Percentiles rank a stretch among this genome's conserved stretches.
Evolutionary conservation across 2,113 vertebrate genomes (phyloP).

Genomic region (Gobiocypris rarus): DNA sequence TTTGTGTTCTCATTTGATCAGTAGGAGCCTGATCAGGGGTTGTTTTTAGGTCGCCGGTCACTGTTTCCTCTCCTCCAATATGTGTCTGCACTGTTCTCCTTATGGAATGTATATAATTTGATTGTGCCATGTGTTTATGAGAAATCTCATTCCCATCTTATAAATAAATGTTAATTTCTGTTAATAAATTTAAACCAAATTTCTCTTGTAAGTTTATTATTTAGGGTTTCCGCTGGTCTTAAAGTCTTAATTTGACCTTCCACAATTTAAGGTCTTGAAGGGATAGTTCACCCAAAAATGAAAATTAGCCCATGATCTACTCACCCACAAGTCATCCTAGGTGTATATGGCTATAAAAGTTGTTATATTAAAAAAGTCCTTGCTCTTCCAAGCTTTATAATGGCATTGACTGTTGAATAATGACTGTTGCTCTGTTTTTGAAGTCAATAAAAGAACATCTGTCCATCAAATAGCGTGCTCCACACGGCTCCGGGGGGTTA

Average conservation of each 20-base stretch:
- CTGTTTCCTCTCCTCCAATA: conserved; percentile 51
- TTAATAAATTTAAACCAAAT: conserved; percentile 70
- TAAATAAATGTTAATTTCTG: conserved; percentile 77
- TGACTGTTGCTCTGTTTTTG: too few species aligned
- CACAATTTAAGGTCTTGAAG: too few species aligned
- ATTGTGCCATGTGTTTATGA: conserved; percentile 80
- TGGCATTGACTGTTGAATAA: too few species aligned
- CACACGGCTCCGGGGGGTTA: too few species aligned
- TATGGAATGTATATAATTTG: conserved; percentile 79
- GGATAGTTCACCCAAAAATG: too few species aligned
- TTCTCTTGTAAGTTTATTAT: background rate
- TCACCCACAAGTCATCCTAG: too few species aligned
- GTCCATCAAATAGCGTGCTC: too few species aligned
- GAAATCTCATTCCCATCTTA: conserved; percentile 74
- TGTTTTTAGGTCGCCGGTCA: conserved; percentile 61
- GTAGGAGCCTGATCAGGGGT: conserved; percentile 63
- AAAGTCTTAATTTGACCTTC: background rate
- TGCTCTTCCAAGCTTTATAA: too few species aligned
- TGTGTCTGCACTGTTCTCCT: conserved; percentile 70
- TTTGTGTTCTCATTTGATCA: conserved; percentile 74
- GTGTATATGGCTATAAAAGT: too few species aligned
- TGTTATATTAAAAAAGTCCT: too few species aligned
- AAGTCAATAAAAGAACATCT: too few species aligned
- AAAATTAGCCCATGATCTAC: too few species aligned
- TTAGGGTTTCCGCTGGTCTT: background rate